Conservation (phyloP, 2,888 invertebrate genomes). For the Aporophyla lueneburgensis region DNA sequence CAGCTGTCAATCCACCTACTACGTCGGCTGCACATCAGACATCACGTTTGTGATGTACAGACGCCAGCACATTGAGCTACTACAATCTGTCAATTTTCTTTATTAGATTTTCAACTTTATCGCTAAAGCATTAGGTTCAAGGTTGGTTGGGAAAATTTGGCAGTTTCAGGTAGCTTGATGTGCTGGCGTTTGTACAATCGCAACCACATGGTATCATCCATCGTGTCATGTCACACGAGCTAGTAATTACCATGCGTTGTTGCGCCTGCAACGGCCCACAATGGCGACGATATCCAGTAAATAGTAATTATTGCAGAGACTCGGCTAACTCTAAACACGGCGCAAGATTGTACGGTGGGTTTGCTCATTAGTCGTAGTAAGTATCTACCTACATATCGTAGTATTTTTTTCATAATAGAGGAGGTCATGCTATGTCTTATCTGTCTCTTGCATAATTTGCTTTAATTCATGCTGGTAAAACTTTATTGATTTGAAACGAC, state of each 20-base stretch:
- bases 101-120: too few species aligned
- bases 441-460: too few species aligned
- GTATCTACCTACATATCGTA: not conserved
- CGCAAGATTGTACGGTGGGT: not conserved
- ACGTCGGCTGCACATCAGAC: not conserved
- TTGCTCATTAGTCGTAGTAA: not conserved
- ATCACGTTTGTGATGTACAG: not conserved
- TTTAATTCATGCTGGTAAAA: too few species aligned
- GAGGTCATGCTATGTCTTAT: not conserved
- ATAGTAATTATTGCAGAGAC: slow-evolving; percentile 40
- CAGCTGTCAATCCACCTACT: not conserved
- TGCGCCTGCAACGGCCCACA: slow-evolving; percentile 17
- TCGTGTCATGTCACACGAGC: slow-evolving; percentile 28
- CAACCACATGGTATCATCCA: slow-evolving; percentile 21
- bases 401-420: not conserved
- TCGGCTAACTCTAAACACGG: not conserved
- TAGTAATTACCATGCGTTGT: slow-evolving; percentile 48
- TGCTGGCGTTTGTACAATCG: not conserved
- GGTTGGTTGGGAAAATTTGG: too few species aligned
- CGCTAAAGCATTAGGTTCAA: too few species aligned
- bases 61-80: slow-evolving; percentile 10
- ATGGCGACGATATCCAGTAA: slow-evolving; percentile 25
- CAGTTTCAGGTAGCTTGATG: too few species aligned
- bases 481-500: too few species aligned
- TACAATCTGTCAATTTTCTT: too few species aligned